Evolutionary conservation across 2,888 invertebrate species (phyloP).

Genomic region (Drosophila limbata): DNA sequence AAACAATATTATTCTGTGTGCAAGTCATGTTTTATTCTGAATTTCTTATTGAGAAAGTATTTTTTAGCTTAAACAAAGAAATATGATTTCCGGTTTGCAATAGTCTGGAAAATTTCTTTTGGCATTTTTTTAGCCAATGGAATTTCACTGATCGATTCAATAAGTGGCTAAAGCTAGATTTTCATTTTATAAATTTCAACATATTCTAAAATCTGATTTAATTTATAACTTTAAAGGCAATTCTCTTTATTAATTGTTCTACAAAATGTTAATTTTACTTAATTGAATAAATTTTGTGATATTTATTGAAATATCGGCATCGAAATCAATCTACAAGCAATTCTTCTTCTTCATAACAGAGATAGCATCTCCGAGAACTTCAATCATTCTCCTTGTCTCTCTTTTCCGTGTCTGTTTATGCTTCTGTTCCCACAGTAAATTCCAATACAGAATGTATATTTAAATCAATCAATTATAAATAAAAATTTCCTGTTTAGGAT

Average conservation of each 20-base stretch:
- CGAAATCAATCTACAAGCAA: slow-evolving; percentile 11
- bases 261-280: not conserved
- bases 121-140: not conserved
- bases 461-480: slow-evolving; percentile 53
- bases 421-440: slow-evolving; percentile 54
- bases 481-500: slow-evolving; percentile 62
- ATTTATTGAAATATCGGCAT: not conserved
- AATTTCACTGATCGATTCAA: too few relatives aligned
- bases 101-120: slow-evolving; percentile 6
- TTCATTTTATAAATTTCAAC: too few relatives aligned
- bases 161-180: too few relatives aligned
- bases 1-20: not conserved
- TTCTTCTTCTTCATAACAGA: slow-evolving; percentile 30
- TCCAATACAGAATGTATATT: slow-evolving; percentile 42
- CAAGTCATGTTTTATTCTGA: slow-evolving; percentile 8
- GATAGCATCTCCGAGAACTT: slow-evolving; percentile 32
- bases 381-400: not conserved
- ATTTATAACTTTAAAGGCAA: too few relatives aligned
- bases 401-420: not conserved
- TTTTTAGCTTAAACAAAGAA: slow-evolving; percentile 6
- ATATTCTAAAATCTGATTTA: not conserved
- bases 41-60: not conserved
- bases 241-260: not conserved
- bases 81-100: slow-evolving; percentile 25
- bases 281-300: not conserved